Percentiles rank a stretch among this genome's conserved stretches.
Evolutionary conservation across 2,888 invertebrate genomes (phyloP).

Genomic region (Trachelus iudaicus): DNA sequence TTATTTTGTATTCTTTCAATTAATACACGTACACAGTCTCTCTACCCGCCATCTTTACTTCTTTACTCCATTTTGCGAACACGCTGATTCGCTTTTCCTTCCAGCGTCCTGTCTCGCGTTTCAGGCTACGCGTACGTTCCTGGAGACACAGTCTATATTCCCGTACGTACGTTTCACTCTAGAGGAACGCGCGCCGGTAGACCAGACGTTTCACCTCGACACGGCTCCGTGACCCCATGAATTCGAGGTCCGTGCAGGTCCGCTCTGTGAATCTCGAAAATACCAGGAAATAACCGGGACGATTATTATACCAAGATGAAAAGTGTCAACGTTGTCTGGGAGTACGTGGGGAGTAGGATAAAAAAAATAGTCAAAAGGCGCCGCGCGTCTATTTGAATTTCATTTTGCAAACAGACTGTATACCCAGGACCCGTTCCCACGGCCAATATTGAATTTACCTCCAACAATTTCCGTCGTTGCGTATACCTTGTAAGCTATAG

Average conservation of each 20-base stretch:
- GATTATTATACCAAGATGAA: background rate
- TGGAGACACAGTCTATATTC: background rate
- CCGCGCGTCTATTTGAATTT: background rate
- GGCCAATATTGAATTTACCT: background rate
- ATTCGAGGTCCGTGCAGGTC: background rate
- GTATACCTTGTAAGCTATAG: background rate
- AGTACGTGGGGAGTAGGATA: background rate
- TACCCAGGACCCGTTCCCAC: background rate
- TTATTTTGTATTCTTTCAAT: constrained; percentile 54
- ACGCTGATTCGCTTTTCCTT: background rate
- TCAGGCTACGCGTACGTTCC: background rate
- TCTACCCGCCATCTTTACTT: background rate
- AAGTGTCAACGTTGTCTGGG: background rate
- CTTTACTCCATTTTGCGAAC: background rate
- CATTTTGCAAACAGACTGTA: background rate
- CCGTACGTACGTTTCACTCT: background rate
- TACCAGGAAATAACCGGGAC: background rate
- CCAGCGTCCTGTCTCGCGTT: background rate
- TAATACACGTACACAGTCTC: constrained; percentile 21
- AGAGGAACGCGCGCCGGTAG: background rate
- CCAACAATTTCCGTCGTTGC: background rate
- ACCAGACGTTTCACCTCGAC: background rate
- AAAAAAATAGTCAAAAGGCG: background rate
- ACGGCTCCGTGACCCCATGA: background rate
- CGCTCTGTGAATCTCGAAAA: background rate